Evolutionary conservation across 2,113 vertebrate genomes (phyloP).

Genomic region (Tylochromis polylepis): DNA sequence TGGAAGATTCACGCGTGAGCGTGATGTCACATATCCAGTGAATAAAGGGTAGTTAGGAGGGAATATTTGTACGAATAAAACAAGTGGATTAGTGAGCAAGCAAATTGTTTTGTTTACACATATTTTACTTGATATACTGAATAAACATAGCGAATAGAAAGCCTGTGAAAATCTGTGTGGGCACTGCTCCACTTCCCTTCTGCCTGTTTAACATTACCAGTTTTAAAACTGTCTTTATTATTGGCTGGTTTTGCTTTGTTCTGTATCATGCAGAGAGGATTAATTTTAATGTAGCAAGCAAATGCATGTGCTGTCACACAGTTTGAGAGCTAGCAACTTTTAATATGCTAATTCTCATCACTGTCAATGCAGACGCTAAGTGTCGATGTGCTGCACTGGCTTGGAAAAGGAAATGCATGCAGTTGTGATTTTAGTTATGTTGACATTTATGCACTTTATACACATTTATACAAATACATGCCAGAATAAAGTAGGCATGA

Average conservation of each 20-base stretch:
- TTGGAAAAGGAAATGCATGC: background rate
- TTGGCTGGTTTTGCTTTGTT: background rate
- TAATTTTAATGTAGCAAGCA: background rate
- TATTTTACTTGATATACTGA: background rate
- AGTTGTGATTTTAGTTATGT: background rate
- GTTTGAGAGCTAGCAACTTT: conserved; percentile 9
- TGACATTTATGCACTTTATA: background rate
- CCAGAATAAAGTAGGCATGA: background rate
- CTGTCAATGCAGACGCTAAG: background rate
- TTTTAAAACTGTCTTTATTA: conserved; percentile 14
- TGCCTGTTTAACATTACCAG: background rate
- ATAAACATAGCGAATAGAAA: background rate
- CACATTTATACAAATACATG: background rate
- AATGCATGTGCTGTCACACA: background rate
- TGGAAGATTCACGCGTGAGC: conserved; percentile 4
- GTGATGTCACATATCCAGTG: conserved; percentile 19
- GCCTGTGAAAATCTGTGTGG: background rate
- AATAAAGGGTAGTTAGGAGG: background rate
- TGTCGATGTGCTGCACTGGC: background rate
- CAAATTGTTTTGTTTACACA: background rate
- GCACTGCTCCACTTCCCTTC: background rate
- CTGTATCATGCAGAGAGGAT: conserved; percentile 7
- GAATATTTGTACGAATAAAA: conserved; percentile 7
- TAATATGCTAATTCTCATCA: conserved; percentile 42
- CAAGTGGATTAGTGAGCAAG: background rate